These are phyloP conservation scores for Pemphigus obesinymphae DNA, from an alignment of 1,140 invertebrate genomes.

Conservation along the genomic window DNA sequence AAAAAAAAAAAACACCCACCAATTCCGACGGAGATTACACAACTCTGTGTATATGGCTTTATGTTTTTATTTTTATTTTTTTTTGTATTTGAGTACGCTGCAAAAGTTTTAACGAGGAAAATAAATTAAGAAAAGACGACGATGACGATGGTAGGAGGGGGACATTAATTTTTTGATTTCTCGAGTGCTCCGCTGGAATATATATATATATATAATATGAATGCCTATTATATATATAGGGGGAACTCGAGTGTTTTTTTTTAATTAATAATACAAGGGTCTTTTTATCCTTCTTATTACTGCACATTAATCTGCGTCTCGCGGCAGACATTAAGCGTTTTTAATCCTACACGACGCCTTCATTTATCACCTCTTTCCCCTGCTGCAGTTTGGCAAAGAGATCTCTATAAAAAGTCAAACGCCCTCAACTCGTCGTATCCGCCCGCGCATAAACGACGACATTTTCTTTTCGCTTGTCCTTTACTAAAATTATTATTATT, in stretches of 20 bases:
- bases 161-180: slow-evolving; percentile 33
- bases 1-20: not conserved
- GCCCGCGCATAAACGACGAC: not conserved
- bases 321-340: slow-evolving; percentile 33
- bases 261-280: slow-evolving; percentile 35
- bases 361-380: not conserved
- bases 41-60: not conserved
- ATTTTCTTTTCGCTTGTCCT: too few relatives aligned
- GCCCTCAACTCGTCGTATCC: too few relatives aligned
- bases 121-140: slow-evolving; percentile 31
- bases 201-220: too few relatives aligned
- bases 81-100: not conserved
- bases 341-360: slow-evolving; percentile 34
- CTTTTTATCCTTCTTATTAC: slow-evolving; percentile 38
- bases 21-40: slow-evolving; percentile 23
- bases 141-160: not conserved
- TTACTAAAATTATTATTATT: too few relatives aligned
- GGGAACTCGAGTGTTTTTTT: slow-evolving; percentile 17
- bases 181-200: not conserved
- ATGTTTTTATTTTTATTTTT: slow-evolving; percentile 3
- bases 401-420: slow-evolving; percentile 26
- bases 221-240: too few relatives aligned
- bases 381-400: too few relatives aligned
- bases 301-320: slow-evolving; percentile 35
- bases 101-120: slow-evolving; percentile 41